Percentiles rank a stretch among this genome's conserved stretches.
Conservation (phyloP, 1,140 invertebrate genomes). For the Antheraea mylitta region DNA sequence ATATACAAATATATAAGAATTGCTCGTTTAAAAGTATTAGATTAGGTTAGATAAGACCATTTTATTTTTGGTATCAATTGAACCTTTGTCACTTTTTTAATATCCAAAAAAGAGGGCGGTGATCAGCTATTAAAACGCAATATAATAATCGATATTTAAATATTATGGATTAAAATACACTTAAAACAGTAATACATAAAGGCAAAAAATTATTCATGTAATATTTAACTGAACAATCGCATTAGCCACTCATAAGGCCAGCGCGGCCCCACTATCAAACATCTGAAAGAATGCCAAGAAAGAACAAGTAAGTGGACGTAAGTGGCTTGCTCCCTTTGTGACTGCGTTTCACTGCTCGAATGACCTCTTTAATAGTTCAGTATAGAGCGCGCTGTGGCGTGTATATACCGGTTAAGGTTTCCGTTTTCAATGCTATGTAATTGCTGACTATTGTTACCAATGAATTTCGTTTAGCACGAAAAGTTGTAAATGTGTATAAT, state of each 20-base stretch:
- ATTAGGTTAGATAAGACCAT: too few species aligned
- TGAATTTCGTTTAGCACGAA: slow-evolving; percentile 4
- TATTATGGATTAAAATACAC: too few species aligned
- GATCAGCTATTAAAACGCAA: too few species aligned
- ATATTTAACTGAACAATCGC: slow-evolving; percentile 5
- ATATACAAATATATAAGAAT: too few species aligned
- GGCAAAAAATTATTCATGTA: background rate
- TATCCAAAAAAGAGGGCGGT: too few species aligned
- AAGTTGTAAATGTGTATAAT: background rate
- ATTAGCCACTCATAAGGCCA: slow-evolving; percentile 6
- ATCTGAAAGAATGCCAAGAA: slow-evolving; percentile 36
- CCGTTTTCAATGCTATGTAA: slow-evolving; percentile 11
- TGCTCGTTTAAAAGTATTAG: too few species aligned
- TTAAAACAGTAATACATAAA: too few species aligned
- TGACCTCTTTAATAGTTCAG: slow-evolving; percentile 30
- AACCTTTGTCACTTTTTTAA: too few species aligned
- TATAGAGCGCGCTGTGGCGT: slow-evolving; percentile 21
- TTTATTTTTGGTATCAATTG: too few species aligned
- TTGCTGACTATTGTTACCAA: slow-evolving; percentile 6
- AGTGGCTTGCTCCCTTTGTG: slow-evolving; percentile 32
- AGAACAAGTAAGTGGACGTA: slow-evolving; percentile 28
- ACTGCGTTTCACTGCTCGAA: slow-evolving; percentile 31
- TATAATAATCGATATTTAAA: too few species aligned
- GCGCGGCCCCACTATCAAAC: slow-evolving; percentile 19
- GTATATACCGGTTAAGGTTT: background rate